phyloP scores from a whole-genome alignment of 2,888 invertebrate species.

The Pyralis farinalis region DNA sequence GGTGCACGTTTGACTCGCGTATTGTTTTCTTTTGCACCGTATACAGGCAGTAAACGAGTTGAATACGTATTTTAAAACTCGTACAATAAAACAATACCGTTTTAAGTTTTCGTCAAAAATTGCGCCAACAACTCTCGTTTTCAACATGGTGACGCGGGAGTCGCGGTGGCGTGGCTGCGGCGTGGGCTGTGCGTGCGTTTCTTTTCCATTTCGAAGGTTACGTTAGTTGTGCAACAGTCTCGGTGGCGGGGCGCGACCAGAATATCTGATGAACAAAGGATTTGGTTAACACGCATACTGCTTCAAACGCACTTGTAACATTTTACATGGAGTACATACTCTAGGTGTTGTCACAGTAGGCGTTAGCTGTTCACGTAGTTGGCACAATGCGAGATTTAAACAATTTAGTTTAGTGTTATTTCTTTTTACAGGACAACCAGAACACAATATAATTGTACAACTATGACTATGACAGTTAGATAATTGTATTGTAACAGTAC shows the following conservation, averaged over 20 bases:
- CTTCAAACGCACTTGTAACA: slow-evolving; percentile 6
- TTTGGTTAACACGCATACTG: slow-evolving; percentile 26
- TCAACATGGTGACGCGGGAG: slow-evolving; percentile 7
- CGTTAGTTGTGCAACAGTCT: slow-evolving; percentile 54
- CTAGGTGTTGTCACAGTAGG: too few relatives aligned
- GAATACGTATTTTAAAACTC: not conserved
- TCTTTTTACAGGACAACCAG: too few relatives aligned
- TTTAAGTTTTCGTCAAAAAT: slow-evolving; percentile 11
- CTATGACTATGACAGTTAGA: too few relatives aligned
- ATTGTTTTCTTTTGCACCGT: not conserved
- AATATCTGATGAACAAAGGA: slow-evolving; percentile 53
- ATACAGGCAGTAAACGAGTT: not conserved
- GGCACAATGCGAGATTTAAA: too few relatives aligned
- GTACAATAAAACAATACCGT: not conserved
- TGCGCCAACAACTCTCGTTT: slow-evolving; percentile 13
- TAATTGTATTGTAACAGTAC: not conserved
- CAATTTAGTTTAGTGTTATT: too few relatives aligned
- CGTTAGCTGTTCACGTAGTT: too few relatives aligned
- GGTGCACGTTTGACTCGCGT: slow-evolving; percentile 2
- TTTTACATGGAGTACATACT: not conserved
- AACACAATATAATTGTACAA: too few relatives aligned
- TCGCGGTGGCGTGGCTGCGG: slow-evolving; percentile 17
- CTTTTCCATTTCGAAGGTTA: slow-evolving; percentile 69
- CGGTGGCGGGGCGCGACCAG: slow-evolving; percentile 41
- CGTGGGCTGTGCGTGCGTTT: slow-evolving; percentile 45